Percentiles rank a stretch among this genome's conserved stretches.
phyloP scores from a whole-genome alignment of 2,113 vertebrate genomes.

The Scomber japonicus region DNA sequence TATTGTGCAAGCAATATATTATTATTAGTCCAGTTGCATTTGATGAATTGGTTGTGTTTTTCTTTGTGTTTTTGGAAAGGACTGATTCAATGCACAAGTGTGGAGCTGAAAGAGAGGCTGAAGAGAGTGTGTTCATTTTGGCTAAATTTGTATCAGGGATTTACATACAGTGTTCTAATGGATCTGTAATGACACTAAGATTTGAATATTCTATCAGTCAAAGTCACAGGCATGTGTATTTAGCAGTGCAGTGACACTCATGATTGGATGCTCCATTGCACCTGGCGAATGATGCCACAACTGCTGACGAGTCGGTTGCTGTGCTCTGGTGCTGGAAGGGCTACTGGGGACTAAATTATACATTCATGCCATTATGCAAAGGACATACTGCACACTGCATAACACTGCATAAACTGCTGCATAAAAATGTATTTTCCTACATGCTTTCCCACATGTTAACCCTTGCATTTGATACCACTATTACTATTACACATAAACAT shows the following conservation, averaged over 20 bases:
- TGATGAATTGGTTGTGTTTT: conserved; percentile 54
- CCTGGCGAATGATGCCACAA: conserved; percentile 20
- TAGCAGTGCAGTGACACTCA: background rate
- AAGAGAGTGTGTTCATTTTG: no score
- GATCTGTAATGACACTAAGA: conserved; percentile 3
- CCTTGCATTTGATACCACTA: conserved; percentile 17
- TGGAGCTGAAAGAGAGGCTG: background rate
- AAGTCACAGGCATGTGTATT: conserved; percentile 8
- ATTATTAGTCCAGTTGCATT: conserved; percentile 32
- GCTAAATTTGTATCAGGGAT: no score
- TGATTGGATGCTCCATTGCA: conserved; percentile 1
- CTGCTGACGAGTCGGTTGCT: conserved; percentile 20
- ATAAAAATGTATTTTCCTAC: background rate
- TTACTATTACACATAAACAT: conserved; percentile 26
- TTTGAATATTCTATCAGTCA: conserved; percentile 29
- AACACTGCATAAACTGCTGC: conserved; percentile 8
- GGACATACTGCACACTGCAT: conserved; percentile 11
- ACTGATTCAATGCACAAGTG: background rate
- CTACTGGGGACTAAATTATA: conserved; percentile 49
- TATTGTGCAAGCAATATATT: conserved; percentile 16
- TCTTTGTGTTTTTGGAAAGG: conserved; percentile 27
- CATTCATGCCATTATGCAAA: conserved; percentile 45
- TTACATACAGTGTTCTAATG: background rate
- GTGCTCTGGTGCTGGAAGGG: background rate
- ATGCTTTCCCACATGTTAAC: conserved; percentile 11